phyloP scores from a whole-genome alignment of 2,797 vertebrate genomes.

The Xenopus petersii region DNA sequence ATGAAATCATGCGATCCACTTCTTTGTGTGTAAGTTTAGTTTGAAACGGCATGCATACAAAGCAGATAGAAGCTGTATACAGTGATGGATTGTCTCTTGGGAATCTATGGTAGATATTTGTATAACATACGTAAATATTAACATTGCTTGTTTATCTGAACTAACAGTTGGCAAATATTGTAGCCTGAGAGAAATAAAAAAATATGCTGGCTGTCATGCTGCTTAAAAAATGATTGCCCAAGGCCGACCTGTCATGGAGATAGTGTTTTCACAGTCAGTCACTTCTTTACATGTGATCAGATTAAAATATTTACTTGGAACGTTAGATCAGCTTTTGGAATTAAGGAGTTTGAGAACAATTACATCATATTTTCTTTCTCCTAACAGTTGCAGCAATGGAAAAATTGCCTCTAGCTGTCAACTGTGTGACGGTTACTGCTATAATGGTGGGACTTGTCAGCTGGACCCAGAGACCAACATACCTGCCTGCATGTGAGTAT shows the following conservation, averaged over 20 bases:
- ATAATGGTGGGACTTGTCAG: conserved; percentile 94
- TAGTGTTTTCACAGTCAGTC: conserved; percentile 15
- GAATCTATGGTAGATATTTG: conserved; percentile 42
- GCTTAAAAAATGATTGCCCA: conserved; percentile 5
- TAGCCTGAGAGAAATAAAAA: conserved; percentile 18
- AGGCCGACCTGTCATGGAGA: conserved; percentile 23
- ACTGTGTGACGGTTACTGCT: conserved; percentile 96
- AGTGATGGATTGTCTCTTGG: conserved; percentile 11
- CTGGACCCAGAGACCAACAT: conserved; percentile 92
- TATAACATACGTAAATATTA: conserved; percentile 36
- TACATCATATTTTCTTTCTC: conserved; percentile 28
- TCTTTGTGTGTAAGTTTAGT: background rate
- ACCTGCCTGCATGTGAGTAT: conserved; percentile 96
- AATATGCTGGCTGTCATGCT: conserved; percentile 23
- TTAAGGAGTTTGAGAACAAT: conserved; percentile 17
- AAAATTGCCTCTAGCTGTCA: conserved; percentile 94
- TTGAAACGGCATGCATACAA: conserved; percentile 16
- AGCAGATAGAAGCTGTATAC: conserved; percentile 10
- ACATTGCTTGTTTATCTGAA: conserved; percentile 39
- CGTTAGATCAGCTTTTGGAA: conserved; percentile 31
- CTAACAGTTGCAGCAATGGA: conserved; percentile 88
- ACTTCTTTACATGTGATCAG: background rate
- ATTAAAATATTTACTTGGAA: conserved; percentile 28
- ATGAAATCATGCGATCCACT: conserved; percentile 38
- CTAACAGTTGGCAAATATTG: conserved; percentile 37